These are phyloP conservation scores for Agrochola litura DNA, from an alignment of 2,888 invertebrate species.

Conservation along the genomic window DNA sequence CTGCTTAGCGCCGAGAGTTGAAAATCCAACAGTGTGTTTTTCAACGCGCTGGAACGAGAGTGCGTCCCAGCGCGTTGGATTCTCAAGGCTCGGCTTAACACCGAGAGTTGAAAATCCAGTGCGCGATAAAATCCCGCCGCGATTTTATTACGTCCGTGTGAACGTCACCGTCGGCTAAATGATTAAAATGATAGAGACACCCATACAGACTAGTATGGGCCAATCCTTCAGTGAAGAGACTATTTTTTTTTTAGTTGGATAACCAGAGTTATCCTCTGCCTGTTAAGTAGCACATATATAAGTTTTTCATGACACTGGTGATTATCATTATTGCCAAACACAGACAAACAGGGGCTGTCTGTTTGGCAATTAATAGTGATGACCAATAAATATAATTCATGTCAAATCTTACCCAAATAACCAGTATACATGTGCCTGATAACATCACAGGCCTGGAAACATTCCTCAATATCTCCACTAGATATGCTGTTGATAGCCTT, in stretches of 20 bases:
- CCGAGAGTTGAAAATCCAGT: no score
- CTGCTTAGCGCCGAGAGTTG: no score
- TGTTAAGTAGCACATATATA: background rate
- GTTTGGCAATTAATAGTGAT: background rate
- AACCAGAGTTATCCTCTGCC: background rate
- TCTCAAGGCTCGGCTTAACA: no score
- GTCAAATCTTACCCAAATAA: conserved; percentile 88
- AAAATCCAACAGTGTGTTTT: no score
- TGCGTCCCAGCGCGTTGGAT: no score
- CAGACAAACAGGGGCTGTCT: background rate
- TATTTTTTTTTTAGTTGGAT: background rate
- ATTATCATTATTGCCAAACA: no score
- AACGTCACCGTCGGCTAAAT: no score
- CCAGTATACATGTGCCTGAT: conserved; percentile 93
- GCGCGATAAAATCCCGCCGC: no score
- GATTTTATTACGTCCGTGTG: no score
- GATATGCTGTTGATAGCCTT: conserved; percentile 96
- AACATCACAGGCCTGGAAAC: conserved; percentile 93
- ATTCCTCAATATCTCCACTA: conserved; percentile 93
- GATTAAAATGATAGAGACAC: background rate
- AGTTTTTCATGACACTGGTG: background rate
- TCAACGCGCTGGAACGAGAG: no score
- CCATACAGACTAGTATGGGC: background rate
- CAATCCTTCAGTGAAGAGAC: background rate
- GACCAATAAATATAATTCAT: background rate